Evolutionary conservation across 2,113 vertebrate genomes (phyloP), one percentile per base, ranked within the genome.

Genomic region (Desmodus rotundus): DNA sequence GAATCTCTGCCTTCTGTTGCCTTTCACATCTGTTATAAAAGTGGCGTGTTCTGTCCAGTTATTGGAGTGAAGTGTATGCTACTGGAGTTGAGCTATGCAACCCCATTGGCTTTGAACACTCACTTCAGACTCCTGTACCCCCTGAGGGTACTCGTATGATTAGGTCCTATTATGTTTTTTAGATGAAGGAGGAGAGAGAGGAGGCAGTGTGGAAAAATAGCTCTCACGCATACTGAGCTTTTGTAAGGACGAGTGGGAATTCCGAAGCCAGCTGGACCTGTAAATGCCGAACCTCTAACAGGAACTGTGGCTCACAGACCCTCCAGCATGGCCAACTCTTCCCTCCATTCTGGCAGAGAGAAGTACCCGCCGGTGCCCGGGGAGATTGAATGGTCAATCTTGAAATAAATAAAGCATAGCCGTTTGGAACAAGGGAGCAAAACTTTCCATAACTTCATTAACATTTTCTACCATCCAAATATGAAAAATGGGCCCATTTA

Each of bases 401-500:
- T 84, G 58, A 95, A 97, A 82, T 93, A 95, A 95, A 93, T 88
- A n/a, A 76, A 85, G 76, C 70, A 82, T 94, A 89, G 36, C 28
- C 96, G 22, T 56, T 77, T 97, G 50, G 63, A 97, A 95, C 33
- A 84, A 96, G 77, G 56, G 54, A 86, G 50, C 65, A 65, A 95
- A 87, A 74, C 80, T 70, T 97, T 77, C 92, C 67, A 96, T 97
- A 97, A 95, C 92, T 94, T 96, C 86, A 96, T 97, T 98, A 98
- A 95, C 96, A 96, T 98, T 98, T 98, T 90, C 89, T 56, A 88
- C 89, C 87, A 96, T 97, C 95, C 80, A 98, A 97, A 97, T 98
- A 97, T 97, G 96, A 98, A 97, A 97, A 97, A 96, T 93, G 94
- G 95, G 63, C 86, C 97, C 94, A 97, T 98, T 97, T 97, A 98